Base-by-base conservation (phyloP, 2,113 vertebrate genomes). In the Felis chaus region DNA sequence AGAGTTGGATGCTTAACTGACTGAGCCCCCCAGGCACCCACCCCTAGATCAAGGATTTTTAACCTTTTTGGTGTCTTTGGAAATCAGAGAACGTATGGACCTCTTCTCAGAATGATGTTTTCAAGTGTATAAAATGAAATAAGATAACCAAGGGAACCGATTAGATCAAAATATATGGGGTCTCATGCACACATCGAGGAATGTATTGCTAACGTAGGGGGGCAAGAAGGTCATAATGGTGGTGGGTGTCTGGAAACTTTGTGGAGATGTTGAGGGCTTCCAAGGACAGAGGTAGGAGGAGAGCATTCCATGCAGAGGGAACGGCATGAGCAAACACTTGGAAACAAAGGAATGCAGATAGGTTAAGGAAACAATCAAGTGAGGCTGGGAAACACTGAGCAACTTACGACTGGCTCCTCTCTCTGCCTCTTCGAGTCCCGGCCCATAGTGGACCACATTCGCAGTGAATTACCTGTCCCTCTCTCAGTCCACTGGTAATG, bases 91-190 rank as follows among this genome's bases (percentile, higher is more conserved):
- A n/a, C 41, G n/a, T 31, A 19, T 5, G 31, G 33, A 27, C 5
- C 25, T 55, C 27, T 50, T 71, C n/a, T 76, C 23, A 48, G 91
- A 83, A 57, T 39, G 41, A 21, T 61, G 27, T 89, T 86, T 93
- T 50, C 63, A 81, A 68, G 76, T 31, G 21, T 79, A 25, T 48
- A 53, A n/a, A 66, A 81, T 81, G 71, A 33, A 63, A 29, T 33
- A 69, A 61, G 33, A 12, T 27, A 16, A 31, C 50, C 41, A 68
- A 57, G 29, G 41, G 50, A 73, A 53, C 33, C 74, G 14, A 6
- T 48, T 45, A 18, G 14, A 39, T 33, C 4, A n/a, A 33, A 66
- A 10, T 25, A 0, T 7, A 0, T 0, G 4, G 3, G 29, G 48
- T 45, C 68, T 82, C 36, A 29, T 0, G 9, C 11, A 14, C 29